Percentiles rank a stretch among this genome's conserved stretches.
Evolutionary conservation across 2,113 vertebrate species (phyloP).

Genomic region (Gorsachius goisagi): DNA sequence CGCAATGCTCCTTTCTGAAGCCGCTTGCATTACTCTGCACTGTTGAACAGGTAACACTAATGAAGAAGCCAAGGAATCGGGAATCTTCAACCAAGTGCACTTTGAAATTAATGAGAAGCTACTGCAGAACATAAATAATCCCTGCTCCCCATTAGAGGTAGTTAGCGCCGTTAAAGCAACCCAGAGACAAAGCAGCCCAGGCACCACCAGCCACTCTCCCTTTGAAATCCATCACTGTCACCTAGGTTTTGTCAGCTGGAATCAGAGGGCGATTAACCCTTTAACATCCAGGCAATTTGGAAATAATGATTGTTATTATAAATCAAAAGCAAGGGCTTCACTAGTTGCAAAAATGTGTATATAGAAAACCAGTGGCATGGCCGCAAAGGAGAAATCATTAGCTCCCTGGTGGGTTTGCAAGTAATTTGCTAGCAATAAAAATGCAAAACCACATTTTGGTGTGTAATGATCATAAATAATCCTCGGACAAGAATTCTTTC

Average conservation of each 20-base stretch:
- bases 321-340: constrained; percentile 27
- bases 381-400: constrained; percentile 27
- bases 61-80: not conserved
- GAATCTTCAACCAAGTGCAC: not conserved
- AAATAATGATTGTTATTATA: not conserved
- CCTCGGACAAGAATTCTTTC: constrained; percentile 34
- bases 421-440: constrained; percentile 64
- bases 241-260: not conserved
- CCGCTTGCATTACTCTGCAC: not conserved
- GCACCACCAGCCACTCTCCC: not conserved
- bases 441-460: constrained; percentile 54
- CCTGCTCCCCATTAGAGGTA: not conserved
- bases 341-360: not conserved
- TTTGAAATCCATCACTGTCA: not conserved
- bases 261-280: not conserved
- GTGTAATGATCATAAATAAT: constrained; percentile 56
- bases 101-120: constrained; percentile 8
- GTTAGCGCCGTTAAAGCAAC: not conserved
- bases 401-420: constrained; percentile 41
- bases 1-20: not conserved
- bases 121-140: not conserved
- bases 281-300: not conserved
- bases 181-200: not conserved
- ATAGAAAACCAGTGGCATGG: not conserved
- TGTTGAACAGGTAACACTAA: not conserved